Percentiles rank a stretch among this genome's conserved stretches.
phyloP scores from a whole-genome alignment of 2,888 invertebrate genomes.

The Tortrix viridana region DNA sequence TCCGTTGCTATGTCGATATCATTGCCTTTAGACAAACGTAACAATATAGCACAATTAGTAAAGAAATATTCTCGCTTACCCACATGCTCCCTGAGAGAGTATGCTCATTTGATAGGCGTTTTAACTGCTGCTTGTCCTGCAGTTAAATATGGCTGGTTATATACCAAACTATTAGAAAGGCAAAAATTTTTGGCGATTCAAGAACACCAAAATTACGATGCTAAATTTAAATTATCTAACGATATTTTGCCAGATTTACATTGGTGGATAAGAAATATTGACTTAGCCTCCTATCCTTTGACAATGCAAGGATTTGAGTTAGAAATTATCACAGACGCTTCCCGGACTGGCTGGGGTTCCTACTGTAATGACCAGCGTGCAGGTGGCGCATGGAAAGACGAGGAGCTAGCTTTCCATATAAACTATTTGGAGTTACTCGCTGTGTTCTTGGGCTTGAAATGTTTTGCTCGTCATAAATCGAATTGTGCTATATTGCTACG shows the following conservation, averaged over 20 bases:
- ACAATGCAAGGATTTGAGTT: background rate
- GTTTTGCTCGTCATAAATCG: slow-evolving; percentile 39
- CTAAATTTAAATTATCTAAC: background rate
- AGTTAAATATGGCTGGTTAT: background rate
- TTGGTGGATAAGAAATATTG: background rate
- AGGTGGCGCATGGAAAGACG: slow-evolving; percentile 36
- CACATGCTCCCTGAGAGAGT: background rate
- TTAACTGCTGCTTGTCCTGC: slow-evolving; percentile 1
- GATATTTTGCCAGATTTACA: background rate
- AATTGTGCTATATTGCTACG: slow-evolving; percentile 39
- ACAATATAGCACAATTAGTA: background rate
- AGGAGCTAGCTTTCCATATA: slow-evolving; percentile 37
- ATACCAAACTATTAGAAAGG: background rate
- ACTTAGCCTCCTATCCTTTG: background rate
- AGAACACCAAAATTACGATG: background rate
- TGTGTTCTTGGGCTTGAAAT: slow-evolving; percentile 44
- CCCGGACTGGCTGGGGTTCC: slow-evolving; percentile 45
- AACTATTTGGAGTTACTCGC: slow-evolving; percentile 45
- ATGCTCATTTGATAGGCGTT: background rate
- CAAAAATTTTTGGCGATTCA: background rate
- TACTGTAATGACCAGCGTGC: slow-evolving; percentile 32
- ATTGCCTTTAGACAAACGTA: background rate
- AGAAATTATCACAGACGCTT: slow-evolving; percentile 42
- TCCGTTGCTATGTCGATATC: background rate
- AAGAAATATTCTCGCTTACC: background rate